A percentile compares a stretch with the other conserved stretches of the same genome.
These are phyloP conservation scores for Colostygia pectinataria DNA, from an alignment of 2,888 invertebrate species.

Conservation along the genomic window DNA sequence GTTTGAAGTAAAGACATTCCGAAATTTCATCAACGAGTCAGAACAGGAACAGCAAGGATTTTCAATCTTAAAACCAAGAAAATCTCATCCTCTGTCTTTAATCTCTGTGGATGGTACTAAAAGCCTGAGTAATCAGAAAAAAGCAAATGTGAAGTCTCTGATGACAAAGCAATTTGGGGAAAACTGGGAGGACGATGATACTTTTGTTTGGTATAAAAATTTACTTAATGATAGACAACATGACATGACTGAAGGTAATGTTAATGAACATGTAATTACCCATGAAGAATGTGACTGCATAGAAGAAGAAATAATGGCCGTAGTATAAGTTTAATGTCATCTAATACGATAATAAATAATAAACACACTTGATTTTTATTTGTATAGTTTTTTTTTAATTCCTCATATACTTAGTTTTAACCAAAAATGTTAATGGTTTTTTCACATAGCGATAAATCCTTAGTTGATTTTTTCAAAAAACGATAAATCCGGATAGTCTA, in stretches of 20 bases:
- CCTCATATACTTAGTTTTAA: too few relatives aligned
- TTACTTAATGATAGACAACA: slow-evolving; percentile 2
- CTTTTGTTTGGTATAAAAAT: slow-evolving; percentile 4
- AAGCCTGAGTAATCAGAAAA: slow-evolving; percentile 26
- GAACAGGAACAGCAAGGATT: slow-evolving; percentile 3
- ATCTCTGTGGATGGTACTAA: slow-evolving; percentile 9
- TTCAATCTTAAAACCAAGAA: slow-evolving; percentile 5
- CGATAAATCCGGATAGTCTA: too few relatives aligned
- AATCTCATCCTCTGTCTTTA: slow-evolving; percentile 1
- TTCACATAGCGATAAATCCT: too few relatives aligned
- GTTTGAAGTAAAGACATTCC: slow-evolving; percentile 3
- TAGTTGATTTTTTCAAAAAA: too few relatives aligned
- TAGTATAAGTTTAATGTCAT: too few relatives aligned
- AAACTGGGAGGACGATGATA: slow-evolving; percentile 20
- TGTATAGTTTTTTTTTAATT: too few relatives aligned
- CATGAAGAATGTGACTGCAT: slow-evolving; percentile 1
- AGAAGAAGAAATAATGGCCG: too few relatives aligned
- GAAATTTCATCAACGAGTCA: slow-evolving; percentile 4
- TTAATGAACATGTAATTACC: slow-evolving; percentile 1
- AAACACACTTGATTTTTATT: too few relatives aligned
- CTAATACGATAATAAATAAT: too few relatives aligned
- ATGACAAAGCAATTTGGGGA: slow-evolving; percentile 27
- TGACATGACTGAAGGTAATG: slow-evolving; percentile 1
- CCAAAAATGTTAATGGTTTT: too few relatives aligned
- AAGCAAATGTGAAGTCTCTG: slow-evolving; percentile 27